These are phyloP conservation scores for Pseudococcus jackbeardsleyi DNA, from an alignment of 2,888 invertebrate species.

Conservation along the genomic window DNA sequence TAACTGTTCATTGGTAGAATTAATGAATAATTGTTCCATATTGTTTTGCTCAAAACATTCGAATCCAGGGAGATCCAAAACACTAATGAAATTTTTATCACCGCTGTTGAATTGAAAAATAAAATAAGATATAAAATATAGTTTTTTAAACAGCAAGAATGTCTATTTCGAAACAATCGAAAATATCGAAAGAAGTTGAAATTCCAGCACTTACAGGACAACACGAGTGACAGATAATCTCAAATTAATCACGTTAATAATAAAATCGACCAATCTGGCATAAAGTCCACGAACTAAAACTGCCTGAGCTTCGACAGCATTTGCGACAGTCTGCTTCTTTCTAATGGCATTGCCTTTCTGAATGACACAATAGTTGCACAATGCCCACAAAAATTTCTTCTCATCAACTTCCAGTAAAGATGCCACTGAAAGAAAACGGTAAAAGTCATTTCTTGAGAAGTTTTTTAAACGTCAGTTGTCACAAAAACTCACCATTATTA, in stretches of 20 bases:
- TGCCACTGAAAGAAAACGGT: constrained; percentile 73
- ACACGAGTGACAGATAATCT: constrained; percentile 86
- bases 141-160: too few species aligned
- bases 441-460: background rate
- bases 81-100: constrained; percentile 83
- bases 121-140: background rate
- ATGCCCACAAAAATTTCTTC: constrained; percentile 86
- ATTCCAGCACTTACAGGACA: constrained; percentile 81
- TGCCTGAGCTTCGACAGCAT: constrained; percentile 87
- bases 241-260: constrained; percentile 86
- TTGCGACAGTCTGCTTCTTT: constrained; percentile 80
- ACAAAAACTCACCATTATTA: constrained; percentile 71
- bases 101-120: constrained; percentile 75
- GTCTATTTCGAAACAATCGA: too few species aligned
- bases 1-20: constrained; percentile 92
- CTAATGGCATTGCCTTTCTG: constrained; percentile 80
- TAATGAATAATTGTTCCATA: constrained; percentile 89
- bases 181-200: background rate
- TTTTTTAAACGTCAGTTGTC: background rate
- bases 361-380: constrained; percentile 87
- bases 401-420: constrained; percentile 82
- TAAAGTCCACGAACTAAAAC: constrained; percentile 88
- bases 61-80: constrained; percentile 92
- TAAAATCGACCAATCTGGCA: constrained; percentile 88
- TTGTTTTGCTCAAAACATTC: constrained; percentile 90